These are phyloP conservation scores for Platygyra sinensis DNA, from an alignment of 64 coral and sea anemone species.

Conservation along the genomic window DNA sequence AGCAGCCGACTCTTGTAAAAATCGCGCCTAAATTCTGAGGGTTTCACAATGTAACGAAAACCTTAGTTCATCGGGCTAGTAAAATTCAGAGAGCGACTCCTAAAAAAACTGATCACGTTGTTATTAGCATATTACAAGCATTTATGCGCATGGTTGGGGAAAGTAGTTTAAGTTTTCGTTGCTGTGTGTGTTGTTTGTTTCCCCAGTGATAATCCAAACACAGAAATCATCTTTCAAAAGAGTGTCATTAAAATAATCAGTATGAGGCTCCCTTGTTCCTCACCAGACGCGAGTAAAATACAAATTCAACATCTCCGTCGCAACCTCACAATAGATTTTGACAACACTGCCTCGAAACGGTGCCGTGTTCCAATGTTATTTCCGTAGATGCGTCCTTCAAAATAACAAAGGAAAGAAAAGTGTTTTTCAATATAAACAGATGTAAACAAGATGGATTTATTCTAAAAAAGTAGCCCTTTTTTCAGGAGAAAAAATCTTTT, in stretches of 20 bases:
- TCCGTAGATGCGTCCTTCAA: not conserved
- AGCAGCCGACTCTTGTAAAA: not conserved
- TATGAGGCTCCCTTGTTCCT: not conserved
- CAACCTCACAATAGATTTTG: not conserved
- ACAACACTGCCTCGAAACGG: not conserved
- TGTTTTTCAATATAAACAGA: not conserved
- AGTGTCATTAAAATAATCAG: not conserved
- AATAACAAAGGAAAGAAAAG: not conserved
- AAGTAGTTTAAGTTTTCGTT: not conserved
- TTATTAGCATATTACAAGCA: slow-evolving; percentile 1
- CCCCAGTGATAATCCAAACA: not conserved
- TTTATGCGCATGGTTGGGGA: not conserved
- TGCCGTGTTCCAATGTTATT: not conserved
- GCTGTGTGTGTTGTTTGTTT: not conserved
- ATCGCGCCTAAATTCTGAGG: not conserved
- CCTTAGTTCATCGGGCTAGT: not conserved
- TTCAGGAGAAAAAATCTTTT: not conserved
- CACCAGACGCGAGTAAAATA: too few relatives aligned
- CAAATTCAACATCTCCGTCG: not conserved
- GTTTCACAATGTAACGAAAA: not conserved
- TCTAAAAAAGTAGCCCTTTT: not conserved
- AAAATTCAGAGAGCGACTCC: not conserved
- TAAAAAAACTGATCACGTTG: not conserved
- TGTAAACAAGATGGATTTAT: slow-evolving; percentile 1
- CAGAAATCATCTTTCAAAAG: not conserved